Conservation (phyloP, 2,113 vertebrate species). For the Nothocercus nigrocapillus region DNA sequence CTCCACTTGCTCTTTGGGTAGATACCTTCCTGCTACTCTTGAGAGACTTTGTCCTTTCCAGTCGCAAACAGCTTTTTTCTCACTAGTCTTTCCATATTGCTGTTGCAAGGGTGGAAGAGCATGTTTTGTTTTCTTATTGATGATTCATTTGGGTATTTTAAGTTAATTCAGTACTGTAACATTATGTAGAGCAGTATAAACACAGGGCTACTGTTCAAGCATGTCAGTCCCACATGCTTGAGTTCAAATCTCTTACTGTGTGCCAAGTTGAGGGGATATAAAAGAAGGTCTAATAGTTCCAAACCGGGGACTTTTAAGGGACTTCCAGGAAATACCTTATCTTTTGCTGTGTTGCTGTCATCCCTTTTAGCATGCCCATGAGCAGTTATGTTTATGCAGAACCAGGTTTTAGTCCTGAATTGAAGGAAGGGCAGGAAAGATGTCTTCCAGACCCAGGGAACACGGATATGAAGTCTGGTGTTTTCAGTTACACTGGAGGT, state of each 20-base stretch:
- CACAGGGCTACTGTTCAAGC: neutral
- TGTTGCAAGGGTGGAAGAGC: neutral
- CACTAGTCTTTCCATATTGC: neutral
- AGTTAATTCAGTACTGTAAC: neutral
- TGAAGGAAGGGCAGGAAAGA: neutral
- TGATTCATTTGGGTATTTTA: neutral
- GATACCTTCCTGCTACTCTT: neutral
- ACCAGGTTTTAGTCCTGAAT: neutral
- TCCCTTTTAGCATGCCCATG: neutral
- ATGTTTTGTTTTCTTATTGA: neutral
- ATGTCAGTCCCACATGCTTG: neutral
- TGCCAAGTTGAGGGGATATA: neutral
- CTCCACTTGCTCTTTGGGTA: neutral
- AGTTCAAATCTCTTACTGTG: neutral
- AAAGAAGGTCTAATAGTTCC: neutral
- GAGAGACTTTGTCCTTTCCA: neutral
- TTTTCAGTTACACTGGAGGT: neutral
- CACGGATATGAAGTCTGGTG: neutral
- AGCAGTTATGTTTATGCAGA: neutral
- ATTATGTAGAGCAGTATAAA: neutral
- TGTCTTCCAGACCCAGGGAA: neutral
- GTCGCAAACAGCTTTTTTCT: neutral
- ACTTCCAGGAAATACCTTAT: neutral
- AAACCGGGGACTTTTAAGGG: neutral
- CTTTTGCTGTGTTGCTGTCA: neutral